A percentile compares a stretch with the other conserved stretches of the same genome.
Evolutionary conservation across 1,140 invertebrate genomes (phyloP).

Genomic region (Alviniconcha marisindica): DNA sequence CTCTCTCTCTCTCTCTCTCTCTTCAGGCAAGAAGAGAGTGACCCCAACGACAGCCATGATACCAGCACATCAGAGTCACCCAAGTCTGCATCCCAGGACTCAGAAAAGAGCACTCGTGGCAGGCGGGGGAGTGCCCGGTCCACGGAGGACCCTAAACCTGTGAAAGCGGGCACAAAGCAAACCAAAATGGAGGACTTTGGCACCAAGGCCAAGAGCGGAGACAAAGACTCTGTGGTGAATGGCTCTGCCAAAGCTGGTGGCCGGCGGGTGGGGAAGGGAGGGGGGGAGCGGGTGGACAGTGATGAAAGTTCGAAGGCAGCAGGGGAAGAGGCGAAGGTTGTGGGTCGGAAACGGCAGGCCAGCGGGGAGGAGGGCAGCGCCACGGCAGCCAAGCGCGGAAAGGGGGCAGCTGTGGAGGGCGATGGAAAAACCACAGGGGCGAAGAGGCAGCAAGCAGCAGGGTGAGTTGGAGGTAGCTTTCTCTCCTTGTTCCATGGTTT

Average conservation of each 20-base stretch:
- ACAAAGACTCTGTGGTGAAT: conserved; percentile 49
- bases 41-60: conserved; percentile 25
- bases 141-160: conserved; percentile 37
- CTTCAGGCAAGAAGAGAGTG: conserved; percentile 16
- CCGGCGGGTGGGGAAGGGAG: conserved; percentile 33
- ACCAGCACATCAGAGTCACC: conserved; percentile 15
- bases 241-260: conserved; percentile 29
- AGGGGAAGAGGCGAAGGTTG: conserved; percentile 5
- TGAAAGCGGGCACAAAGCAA: conserved; percentile 52
- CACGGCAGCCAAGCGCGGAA: not conserved
- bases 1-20: too few species aligned
- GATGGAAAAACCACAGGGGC: conserved; percentile 20
- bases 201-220: conserved; percentile 20
- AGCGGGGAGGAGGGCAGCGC: conserved; percentile 16
- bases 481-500: conserved; percentile 2
- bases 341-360: conserved; percentile 14
- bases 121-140: conserved; percentile 19
- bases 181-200: conserved; percentile 56
- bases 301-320: conserved; percentile 32
- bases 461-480: not conserved
- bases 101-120: not conserved
- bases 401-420: not conserved
- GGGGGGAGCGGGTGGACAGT: not conserved
- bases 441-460: conserved; percentile 28
- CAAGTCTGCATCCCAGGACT: conserved; percentile 23